Evolutionary conservation across 2,113 vertebrate genomes (phyloP).

Genomic region (Saimiri boliviensis): DNA sequence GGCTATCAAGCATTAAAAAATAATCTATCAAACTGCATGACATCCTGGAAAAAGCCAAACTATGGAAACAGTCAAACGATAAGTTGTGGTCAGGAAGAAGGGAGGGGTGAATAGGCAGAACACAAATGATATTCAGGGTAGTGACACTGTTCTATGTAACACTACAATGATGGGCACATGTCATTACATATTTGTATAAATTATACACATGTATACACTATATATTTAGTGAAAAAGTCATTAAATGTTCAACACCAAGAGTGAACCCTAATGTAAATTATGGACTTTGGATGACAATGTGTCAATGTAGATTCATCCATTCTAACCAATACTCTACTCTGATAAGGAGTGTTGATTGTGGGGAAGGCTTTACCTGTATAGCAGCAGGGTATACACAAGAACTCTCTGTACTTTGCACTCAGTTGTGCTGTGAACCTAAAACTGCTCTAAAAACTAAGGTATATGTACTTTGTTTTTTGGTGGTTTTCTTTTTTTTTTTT

Average conservation of each 20-base stretch:
- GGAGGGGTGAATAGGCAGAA: too few species aligned
- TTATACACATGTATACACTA: too few species aligned
- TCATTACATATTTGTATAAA: neutral
- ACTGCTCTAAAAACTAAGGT: neutral
- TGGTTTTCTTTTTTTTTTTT: neutral
- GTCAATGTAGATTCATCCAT: neutral
- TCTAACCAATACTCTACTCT: neutral
- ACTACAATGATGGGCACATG: neutral
- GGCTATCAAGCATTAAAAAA: neutral
- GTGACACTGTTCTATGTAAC: neutral
- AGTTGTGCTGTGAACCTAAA: neutral
- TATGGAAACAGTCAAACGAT: neutral
- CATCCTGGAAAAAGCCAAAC: neutral
- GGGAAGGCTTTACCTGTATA: neutral
- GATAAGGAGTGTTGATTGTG: fast-evolving
- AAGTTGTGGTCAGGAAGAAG: neutral
- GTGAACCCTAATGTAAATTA: neutral
- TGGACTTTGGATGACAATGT: neutral
- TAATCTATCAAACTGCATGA: neutral
- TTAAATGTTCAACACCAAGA: neutral
- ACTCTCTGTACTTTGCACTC: neutral
- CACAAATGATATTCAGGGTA: neutral
- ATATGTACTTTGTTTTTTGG: too few species aligned
- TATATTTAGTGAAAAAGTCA: neutral
- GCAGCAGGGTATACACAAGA: neutral